These are phyloP conservation scores for Strigamia transsilvanica DNA, from an alignment of 2,888 invertebrate genomes.

Conservation along the genomic window DNA sequence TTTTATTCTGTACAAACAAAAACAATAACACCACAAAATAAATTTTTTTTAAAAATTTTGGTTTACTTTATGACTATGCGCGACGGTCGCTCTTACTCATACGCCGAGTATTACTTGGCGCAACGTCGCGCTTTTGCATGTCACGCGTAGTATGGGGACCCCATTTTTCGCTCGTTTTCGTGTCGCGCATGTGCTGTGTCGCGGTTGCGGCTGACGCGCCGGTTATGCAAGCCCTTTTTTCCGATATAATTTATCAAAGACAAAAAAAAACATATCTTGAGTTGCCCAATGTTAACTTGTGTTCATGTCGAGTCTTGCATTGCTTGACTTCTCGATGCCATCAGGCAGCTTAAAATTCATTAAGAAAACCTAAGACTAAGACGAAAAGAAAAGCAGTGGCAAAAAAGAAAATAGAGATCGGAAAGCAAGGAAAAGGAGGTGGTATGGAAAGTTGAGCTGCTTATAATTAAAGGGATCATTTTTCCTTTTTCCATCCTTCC, in stretches of 20 bases:
- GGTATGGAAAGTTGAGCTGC: constrained; percentile 13
- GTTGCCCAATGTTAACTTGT: constrained; percentile 22
- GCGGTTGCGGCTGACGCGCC: no score
- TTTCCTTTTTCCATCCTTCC: constrained; percentile 40
- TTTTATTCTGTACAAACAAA: no score
- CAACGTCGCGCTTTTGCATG: no score
- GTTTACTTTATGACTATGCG: no score
- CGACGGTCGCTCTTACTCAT: no score
- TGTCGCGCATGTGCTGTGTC: no score
- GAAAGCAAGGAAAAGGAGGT: neutral
- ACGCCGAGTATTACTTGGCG: no score
- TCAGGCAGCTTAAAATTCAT: constrained; percentile 30
- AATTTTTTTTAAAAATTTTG: no score
- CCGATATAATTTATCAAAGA: neutral
- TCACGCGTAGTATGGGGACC: no score
- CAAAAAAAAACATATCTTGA: neutral
- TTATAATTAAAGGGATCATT: constrained; percentile 44
- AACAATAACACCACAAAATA: no score
- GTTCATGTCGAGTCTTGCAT: constrained; percentile 1
- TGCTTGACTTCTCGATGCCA: constrained; percentile 29
- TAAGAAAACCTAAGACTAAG: constrained; percentile 35
- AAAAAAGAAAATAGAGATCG: constrained; percentile 21
- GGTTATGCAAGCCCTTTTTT: no score
- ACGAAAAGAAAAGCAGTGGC: constrained; percentile 6
- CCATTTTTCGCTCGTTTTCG: no score